A percentile compares a stretch with the other conserved stretches of the same genome.
These are phyloP conservation scores for Habropoda laboriosa DNA, from an alignment of 1,140 invertebrate genomes.

Conservation along the genomic window DNA sequence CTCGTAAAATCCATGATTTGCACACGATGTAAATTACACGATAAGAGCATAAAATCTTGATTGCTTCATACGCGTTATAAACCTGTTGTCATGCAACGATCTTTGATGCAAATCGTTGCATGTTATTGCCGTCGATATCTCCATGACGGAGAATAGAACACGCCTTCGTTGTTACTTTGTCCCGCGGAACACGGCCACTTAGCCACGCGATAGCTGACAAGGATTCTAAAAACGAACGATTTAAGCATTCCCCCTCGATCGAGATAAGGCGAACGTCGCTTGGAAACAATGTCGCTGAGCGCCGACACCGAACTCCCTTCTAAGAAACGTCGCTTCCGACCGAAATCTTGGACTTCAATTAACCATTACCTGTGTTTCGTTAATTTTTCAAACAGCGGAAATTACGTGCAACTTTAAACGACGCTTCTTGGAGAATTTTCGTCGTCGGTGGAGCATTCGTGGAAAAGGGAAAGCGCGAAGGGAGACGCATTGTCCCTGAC, in stretches of 20 bases:
- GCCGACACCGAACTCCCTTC: background rate
- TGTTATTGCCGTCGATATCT: conserved; percentile 38
- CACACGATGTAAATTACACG: conserved; percentile 74
- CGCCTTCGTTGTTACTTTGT: conserved; percentile 61
- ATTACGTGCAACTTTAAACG: background rate
- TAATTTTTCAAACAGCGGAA: background rate
- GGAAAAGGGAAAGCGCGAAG: background rate
- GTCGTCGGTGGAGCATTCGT: background rate
- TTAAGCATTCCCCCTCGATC: background rate
- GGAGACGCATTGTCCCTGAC: background rate
- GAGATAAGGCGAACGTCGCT: conserved; percentile 5
- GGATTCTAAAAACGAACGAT: conserved; percentile 12
- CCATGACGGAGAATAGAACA: conserved; percentile 51
- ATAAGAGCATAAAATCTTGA: conserved; percentile 77
- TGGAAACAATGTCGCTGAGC: background rate
- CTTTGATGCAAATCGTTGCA: conserved; percentile 58
- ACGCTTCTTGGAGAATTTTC: background rate
- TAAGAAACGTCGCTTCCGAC: background rate
- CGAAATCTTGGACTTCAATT: background rate
- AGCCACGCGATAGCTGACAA: background rate
- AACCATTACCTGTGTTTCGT: too few relatives aligned
- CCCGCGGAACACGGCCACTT: background rate
- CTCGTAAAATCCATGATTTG: conserved; percentile 72
- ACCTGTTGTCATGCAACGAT: conserved; percentile 72
- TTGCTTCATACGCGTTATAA: conserved; percentile 71